A percentile compares a stretch with the other conserved stretches of the same genome.
These are phyloP conservation scores for Hozukius guyotensis DNA, from an alignment of 2,797 vertebrate species.

Conservation along the genomic window DNA sequence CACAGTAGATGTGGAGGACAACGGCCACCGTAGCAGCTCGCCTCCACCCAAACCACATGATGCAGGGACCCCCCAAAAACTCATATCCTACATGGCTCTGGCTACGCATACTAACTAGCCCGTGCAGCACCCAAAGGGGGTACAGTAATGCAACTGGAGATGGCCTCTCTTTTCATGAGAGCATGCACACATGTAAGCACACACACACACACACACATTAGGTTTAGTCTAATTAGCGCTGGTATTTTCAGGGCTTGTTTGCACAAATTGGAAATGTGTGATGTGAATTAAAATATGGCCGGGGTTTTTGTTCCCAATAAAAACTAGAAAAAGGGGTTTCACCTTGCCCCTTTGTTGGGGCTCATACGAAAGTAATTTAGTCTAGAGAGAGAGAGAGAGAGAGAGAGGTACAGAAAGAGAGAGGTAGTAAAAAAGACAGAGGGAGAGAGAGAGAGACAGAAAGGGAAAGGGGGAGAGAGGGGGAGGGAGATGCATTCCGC, in stretches of 20 bases:
- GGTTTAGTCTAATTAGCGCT: constrained; percentile 78
- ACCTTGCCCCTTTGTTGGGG: constrained; percentile 84
- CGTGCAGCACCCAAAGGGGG: constrained; percentile 52
- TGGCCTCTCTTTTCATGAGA: constrained; percentile 57
- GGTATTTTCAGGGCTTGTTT: constrained; percentile 85
- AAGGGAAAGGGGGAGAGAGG: constrained; percentile 35
- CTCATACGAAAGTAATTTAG: constrained; percentile 93
- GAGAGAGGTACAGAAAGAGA: constrained; percentile 46
- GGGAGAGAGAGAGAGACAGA: constrained; percentile 54
- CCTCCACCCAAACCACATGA: constrained; percentile 57
- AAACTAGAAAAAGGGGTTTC: constrained; percentile 79
- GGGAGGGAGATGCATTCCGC: constrained; percentile 83
- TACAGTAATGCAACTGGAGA: constrained; percentile 60
- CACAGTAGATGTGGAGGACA: constrained; percentile 6
- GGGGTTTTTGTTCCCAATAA: constrained; percentile 84
- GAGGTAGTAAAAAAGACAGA: constrained; percentile 63
- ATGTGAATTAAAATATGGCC: constrained; percentile 88
- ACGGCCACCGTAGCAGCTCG: constrained; percentile 29
- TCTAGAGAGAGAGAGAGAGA: constrained; percentile 61
- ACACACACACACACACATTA: constrained; percentile 46
- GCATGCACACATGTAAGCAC: constrained; percentile 46
- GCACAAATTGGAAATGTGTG: constrained; percentile 86
- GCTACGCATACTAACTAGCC: constrained; percentile 64
- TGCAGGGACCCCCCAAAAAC: constrained; percentile 65
- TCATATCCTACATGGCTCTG: constrained; percentile 47